Evolutionary conservation across 2,888 invertebrate species (phyloP).

Genomic region (Ditula angustiorana): DNA sequence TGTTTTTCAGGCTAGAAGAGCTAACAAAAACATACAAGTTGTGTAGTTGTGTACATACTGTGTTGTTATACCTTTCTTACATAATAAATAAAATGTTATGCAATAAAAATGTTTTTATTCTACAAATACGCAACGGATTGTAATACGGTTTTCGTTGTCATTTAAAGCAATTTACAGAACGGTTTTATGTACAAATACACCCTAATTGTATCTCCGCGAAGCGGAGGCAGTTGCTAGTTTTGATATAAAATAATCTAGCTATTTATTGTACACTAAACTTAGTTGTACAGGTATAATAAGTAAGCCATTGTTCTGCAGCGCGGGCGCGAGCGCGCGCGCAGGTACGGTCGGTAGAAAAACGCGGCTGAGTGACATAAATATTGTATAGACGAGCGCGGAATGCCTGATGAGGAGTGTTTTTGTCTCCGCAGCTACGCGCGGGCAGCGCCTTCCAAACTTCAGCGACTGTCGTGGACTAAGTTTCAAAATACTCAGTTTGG

Average conservation of each 20-base stretch:
- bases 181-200: no score
- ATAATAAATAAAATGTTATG: no score
- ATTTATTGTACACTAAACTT: background rate
- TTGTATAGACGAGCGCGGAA: constrained; percentile 77
- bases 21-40: no score
- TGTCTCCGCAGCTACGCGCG: constrained; percentile 44
- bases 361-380: constrained; percentile 75
- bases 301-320: constrained; percentile 36
- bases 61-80: no score
- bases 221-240: no score
- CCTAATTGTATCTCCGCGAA: no score
- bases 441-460: constrained; percentile 15
- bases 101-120: no score
- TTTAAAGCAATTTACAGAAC: no score
- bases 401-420: constrained; percentile 71
- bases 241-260: constrained; percentile 11
- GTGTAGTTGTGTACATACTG: no score
- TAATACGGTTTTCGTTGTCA: no score
- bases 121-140: no score
- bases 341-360: constrained; percentile 59
- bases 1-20: no score
- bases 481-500: background rate
- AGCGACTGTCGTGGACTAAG: background rate
- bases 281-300: constrained; percentile 30
- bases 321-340: constrained; percentile 37